Evolutionary conservation across 2,797 vertebrate genomes (phyloP), one percentile per base, ranked within the genome.

Genomic region (Cyclura pinguis): DNA sequence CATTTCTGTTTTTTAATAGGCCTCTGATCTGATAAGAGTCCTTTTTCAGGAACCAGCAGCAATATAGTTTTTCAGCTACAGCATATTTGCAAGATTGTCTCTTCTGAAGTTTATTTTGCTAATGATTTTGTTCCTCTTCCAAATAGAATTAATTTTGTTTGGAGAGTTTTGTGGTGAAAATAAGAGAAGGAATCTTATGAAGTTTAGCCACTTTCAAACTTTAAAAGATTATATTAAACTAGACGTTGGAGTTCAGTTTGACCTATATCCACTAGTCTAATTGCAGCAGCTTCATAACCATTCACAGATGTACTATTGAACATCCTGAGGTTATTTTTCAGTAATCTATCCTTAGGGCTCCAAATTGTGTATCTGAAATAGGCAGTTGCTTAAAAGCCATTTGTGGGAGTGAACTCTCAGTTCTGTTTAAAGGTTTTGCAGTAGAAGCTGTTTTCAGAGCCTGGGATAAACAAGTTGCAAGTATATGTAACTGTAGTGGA

Each of bases 1-100:
- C 95, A 95, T 96, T 96, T 97, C 93, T 96, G 87, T 57, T 92
- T 95, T 95, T 95, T 96, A 96, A 96, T 94, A 95, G 93, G 76
- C 87, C 92, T 97, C 96, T 97, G 96, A 97, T 97, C 94, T 96
- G 83, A n/a, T 0, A 24, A 94, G 92, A 90, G 93, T 92, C 86
- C 91, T 91, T 95, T 95, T 95, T 96, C 89, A 95, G 91, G 90
- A 96, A 94, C 77, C 92, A 92, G 90, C 91, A 95, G 90, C 94
- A 95, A 91, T 93, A 94, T 91, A 76, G 94, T 97, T 97, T 93
- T 95, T 95, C 95, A 96, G 88, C 88, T 95, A 93, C 32, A 97
- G 94, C 86, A 96, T 90, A 94, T 96, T 95, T 96, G 95, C 83
- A 93, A 93, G 94, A 94, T 93, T 92, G 72, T 93, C 89, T 95